Percentiles rank a stretch among this genome's conserved stretches.
phyloP scores from a whole-genome alignment of 1,140 invertebrate genomes.

The Lucilia cuprina region DNA sequence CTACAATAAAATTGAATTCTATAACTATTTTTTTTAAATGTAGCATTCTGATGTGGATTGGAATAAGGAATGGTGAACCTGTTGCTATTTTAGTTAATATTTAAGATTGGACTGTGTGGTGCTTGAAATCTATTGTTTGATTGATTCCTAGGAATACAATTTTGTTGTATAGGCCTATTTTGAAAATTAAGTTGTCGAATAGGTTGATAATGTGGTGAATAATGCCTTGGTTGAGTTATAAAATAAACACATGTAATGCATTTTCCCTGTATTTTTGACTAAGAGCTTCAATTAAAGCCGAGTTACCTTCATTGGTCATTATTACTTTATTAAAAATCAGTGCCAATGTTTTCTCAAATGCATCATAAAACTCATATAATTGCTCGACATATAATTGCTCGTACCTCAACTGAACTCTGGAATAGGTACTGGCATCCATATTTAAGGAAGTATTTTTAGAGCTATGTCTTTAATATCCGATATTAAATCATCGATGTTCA shows the following conservation, averaged over 20 bases:
- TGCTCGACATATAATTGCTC: conserved; percentile 37
- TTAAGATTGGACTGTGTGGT: too few species aligned
- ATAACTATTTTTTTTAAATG: too few species aligned
- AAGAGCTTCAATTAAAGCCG: background rate
- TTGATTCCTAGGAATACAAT: background rate
- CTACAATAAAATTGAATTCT: background rate
- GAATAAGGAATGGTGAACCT: too few species aligned
- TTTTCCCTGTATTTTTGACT: background rate
- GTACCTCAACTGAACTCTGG: conserved; percentile 12
- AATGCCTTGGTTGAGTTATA: background rate
- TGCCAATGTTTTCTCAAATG: conserved; percentile 37
- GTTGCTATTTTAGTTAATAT: too few species aligned
- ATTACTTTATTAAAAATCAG: conserved; percentile 38
- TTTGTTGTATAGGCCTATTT: background rate
- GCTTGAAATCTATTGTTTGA: background rate
- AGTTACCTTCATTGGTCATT: conserved; percentile 25
- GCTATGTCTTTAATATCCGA: too few species aligned
- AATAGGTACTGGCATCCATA: too few species aligned
- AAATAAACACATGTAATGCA: conserved; percentile 35
- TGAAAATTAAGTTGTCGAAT: background rate
- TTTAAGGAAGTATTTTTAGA: too few species aligned
- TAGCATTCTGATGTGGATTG: too few species aligned
- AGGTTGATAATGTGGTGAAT: background rate
- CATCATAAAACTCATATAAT: conserved; percentile 37
- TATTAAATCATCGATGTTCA: too few species aligned